Percentiles rank a stretch among this genome's conserved stretches.
Conservation (phyloP, 1,140 invertebrate species). For the Lepidotrigona ventralis region DNA sequence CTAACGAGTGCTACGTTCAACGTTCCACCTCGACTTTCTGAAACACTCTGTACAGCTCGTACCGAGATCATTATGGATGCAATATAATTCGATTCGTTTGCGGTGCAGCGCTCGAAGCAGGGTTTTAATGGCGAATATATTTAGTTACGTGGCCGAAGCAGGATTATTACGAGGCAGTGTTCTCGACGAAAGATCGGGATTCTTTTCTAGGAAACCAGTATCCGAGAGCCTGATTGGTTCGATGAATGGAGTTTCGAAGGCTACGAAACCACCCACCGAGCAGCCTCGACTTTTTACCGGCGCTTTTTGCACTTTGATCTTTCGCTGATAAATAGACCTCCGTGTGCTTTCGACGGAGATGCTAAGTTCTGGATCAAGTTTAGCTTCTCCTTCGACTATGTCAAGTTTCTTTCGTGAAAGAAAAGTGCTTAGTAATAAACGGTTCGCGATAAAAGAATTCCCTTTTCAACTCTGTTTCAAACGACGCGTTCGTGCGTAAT, state of each 20-base stretch:
- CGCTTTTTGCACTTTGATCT: conserved; percentile 5
- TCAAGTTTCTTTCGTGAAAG: not conserved
- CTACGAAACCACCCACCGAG: conserved; percentile 6
- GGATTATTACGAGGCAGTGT: conserved; percentile 4
- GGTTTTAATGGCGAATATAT: not conserved
- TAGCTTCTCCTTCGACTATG: not conserved
- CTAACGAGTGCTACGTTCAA: not conserved
- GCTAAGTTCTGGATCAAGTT: not conserved
- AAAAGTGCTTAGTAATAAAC: not conserved
- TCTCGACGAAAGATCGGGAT: not conserved
- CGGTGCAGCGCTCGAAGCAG: not conserved
- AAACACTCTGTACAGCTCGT: not conserved
- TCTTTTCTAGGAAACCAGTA: not conserved
- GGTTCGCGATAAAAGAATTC: not conserved
- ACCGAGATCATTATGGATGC: not conserved
- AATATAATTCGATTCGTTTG: conserved; percentile 5
- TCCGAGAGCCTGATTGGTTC: conserved; percentile 8
- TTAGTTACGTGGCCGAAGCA: not conserved
- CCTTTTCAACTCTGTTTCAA: too few relatives aligned
- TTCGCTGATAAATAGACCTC: conserved; percentile 5
- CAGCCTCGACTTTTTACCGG: not conserved
- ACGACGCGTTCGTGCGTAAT: too few relatives aligned
- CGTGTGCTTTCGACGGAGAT: not conserved
- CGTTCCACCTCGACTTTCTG: not conserved
- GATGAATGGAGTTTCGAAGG: conserved; percentile 2